These are phyloP conservation scores for Scaptodrosophila latifasciaeformis DNA, from an alignment of 2,888 invertebrate species.

Conservation along the genomic window DNA sequence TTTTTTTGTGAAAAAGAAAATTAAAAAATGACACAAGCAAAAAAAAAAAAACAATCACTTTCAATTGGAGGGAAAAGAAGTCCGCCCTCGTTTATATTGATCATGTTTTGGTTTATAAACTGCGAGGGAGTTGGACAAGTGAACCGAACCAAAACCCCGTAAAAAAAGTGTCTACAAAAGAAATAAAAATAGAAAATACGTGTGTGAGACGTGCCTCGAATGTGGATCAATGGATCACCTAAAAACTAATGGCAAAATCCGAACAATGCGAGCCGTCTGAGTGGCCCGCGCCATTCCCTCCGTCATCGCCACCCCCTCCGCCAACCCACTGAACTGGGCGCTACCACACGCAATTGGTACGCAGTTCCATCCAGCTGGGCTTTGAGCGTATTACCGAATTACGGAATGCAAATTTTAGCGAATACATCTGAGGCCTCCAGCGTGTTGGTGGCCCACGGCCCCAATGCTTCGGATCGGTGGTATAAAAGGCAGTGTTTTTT, in stretches of 20 bases:
- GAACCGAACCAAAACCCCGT: constrained; percentile 24
- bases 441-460: too few species aligned
- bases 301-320: too few species aligned
- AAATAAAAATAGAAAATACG: constrained; percentile 31
- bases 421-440: constrained; percentile 36
- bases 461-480: constrained; percentile 28
- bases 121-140: constrained; percentile 21
- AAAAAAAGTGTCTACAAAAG: constrained; percentile 29
- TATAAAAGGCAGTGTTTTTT: constrained; percentile 72
- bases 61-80: too few species aligned
- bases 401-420: constrained; percentile 57
- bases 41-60: constrained; percentile 43
- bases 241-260: constrained; percentile 12
- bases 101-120: neutral
- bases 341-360: constrained; percentile 39
- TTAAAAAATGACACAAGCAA: constrained; percentile 32
- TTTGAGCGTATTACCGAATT: constrained; percentile 6
- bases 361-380: constrained; percentile 32
- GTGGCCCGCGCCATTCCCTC: neutral
- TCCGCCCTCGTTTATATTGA: neutral
- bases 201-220: constrained; percentile 49
- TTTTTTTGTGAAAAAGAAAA: constrained; percentile 44
- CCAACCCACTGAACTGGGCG: too few species aligned
- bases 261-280: constrained; percentile 8
- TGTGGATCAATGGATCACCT: constrained; percentile 51